Evolutionary conservation across 2,888 invertebrate genomes (phyloP), one percentile per base, ranked within the genome.

Genomic region (Dromius quadrimaculatus): DNA sequence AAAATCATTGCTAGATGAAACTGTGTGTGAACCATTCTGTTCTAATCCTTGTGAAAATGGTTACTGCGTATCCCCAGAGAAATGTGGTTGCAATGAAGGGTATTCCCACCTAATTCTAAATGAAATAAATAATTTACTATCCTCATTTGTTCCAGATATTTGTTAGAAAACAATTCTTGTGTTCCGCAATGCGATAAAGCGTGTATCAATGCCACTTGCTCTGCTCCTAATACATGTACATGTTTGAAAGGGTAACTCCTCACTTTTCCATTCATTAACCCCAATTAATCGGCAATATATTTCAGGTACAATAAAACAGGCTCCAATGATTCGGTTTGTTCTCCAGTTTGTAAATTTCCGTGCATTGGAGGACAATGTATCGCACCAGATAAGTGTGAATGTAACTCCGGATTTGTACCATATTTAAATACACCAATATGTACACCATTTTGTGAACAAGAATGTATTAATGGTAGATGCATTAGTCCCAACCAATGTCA

Each of bases 211-310:
- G 86, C 86, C 0, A 81, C 71, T 83, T 89, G 84, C 74, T 78
- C 85, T 0, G 85, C 82, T 0, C 85, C 86, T 0, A 85, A 87
- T 69, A 80, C 82, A 20, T 89, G 89, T 76, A 80, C 81, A 1
- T 90, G 90, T 75, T 79, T 82, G 72, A 76, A 78, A 11, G 82
- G 82, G 38, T 84, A 76, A 22, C 11, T 8, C n/a, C n/a, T n/a
- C n/a, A n/a, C n/a, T n/a, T n/a, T n/a, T n/a, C n/a, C n/a, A n/a
- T n/a, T n/a, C n/a, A n/a, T n/a, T n/a, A n/a, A n/a, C n/a, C n/a
- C n/a, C n/a, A n/a, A n/a, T n/a, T n/a, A n/a, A n/a, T n/a, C n/a
- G 32, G 9, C 9, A 32, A 32, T 32, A 6, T 6, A 6, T 32
- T 32, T 32, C 9, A 32, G 32, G 32, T 32, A 32, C 9, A 32